Percentiles rank a stretch among this genome's conserved stretches.
Conservation (phyloP, 2,888 invertebrate genomes). For the Phymatocera aterrima region DNA sequence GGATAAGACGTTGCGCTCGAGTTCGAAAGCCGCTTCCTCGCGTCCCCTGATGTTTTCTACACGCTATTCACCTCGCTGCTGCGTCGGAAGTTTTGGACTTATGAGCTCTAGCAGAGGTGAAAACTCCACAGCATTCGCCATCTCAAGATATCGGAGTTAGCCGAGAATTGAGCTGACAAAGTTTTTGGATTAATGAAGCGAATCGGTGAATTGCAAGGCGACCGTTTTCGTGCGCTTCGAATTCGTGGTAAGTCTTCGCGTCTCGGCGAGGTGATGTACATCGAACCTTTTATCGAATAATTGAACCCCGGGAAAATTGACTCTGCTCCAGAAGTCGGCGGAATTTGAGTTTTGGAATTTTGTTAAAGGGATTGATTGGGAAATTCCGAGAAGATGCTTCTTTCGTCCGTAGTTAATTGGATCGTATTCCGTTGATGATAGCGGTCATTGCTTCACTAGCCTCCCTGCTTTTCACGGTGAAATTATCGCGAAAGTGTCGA, state of each 20-base stretch:
- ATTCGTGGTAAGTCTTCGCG: not conserved
- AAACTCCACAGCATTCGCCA: not conserved
- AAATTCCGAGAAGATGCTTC: not conserved
- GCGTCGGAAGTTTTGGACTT: not conserved
- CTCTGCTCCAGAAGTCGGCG: no score
- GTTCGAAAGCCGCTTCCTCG: not conserved
- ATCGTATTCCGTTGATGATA: not conserved
- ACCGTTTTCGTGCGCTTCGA: not conserved
- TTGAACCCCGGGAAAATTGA: not conserved
- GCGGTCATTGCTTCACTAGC: not conserved
- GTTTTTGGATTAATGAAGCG: not conserved
- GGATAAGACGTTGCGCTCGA: not conserved
- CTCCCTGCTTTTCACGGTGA: not conserved
- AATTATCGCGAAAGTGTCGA: not conserved
- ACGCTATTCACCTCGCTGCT: not conserved
- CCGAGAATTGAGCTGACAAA: not conserved
- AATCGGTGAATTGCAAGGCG: not conserved
- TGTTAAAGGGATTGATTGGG: not conserved
- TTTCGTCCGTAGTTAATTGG: not conserved
- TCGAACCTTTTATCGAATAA: not conserved
- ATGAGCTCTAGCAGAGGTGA: not conserved
- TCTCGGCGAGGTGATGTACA: not conserved
- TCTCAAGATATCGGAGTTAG: not conserved
- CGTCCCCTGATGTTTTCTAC: not conserved
- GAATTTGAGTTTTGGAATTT: not conserved